Evolutionary conservation across 1,140 invertebrate genomes (phyloP).

Genomic region (Panagrolaimus sp.): DNA sequence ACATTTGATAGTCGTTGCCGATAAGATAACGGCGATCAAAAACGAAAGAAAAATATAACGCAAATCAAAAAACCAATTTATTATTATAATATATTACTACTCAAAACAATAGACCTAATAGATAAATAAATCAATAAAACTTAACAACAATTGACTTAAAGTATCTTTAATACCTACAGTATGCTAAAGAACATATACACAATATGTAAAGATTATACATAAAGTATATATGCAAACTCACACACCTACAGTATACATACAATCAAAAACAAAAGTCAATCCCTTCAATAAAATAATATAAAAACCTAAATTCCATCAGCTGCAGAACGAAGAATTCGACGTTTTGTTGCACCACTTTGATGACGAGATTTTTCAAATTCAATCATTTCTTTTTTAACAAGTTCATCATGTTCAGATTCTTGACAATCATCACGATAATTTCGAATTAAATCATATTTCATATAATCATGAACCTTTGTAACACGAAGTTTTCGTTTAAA

Average conservation of each 20-base stretch:
- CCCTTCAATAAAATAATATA: background rate
- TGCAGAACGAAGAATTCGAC: slow-evolving; percentile 41
- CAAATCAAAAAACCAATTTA: too few species aligned
- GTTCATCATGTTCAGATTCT: slow-evolving; percentile 41
- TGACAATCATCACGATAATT: slow-evolving; percentile 44
- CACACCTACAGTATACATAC: background rate
- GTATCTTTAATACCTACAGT: background rate
- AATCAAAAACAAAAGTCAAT: background rate
- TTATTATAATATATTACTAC: too few species aligned
- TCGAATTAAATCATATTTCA: slow-evolving; percentile 50
- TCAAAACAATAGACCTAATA: too few species aligned
- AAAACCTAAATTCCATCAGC: slow-evolving; percentile 17
- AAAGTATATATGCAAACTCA: too few species aligned
- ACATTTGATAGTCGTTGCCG: too few species aligned
- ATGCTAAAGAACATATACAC: background rate
- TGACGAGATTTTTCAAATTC: slow-evolving; percentile 45
- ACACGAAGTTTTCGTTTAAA: slow-evolving; percentile 50
- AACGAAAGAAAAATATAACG: too few species aligned
- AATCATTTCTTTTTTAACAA: slow-evolving; percentile 42
- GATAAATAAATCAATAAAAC: too few species aligned
- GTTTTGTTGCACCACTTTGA: slow-evolving; percentile 29
- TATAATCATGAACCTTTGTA: slow-evolving; percentile 40
- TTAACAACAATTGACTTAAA: too few species aligned
- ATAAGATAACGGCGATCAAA: too few species aligned
- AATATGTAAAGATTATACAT: too few species aligned